Evolutionary conservation across 1,140 invertebrate species (phyloP).

Genomic region (Micrasema minimum): DNA sequence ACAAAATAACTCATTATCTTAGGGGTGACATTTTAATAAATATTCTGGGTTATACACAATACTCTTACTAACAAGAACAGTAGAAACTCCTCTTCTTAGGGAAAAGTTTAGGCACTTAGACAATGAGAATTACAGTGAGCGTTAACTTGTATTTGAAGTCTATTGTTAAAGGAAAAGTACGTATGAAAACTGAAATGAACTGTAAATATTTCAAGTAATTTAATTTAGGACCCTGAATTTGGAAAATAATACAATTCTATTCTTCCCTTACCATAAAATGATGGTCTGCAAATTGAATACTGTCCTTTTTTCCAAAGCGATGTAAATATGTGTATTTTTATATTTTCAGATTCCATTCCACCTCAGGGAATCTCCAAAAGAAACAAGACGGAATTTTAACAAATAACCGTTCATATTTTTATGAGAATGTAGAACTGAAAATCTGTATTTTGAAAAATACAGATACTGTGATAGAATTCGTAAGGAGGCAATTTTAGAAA

Average conservation of each 20-base stretch:
- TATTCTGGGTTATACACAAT: slow-evolving; percentile 19
- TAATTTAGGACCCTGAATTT: slow-evolving; percentile 15
- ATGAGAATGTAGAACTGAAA: too few relatives aligned
- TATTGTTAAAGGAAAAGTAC: slow-evolving; percentile 29
- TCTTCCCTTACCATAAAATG: not conserved
- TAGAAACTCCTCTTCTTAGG: slow-evolving; percentile 18
- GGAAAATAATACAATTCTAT: slow-evolving; percentile 3
- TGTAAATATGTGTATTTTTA: slow-evolving; percentile 10
- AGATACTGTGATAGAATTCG: too few relatives aligned
- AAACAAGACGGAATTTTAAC: too few relatives aligned
- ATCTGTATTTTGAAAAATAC: too few relatives aligned
- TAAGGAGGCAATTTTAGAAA: too few relatives aligned
- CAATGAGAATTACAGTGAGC: slow-evolving; percentile 27
- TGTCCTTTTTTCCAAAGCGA: not conserved
- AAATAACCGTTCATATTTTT: too few relatives aligned
- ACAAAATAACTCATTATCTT: too few relatives aligned
- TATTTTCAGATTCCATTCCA: too few relatives aligned
- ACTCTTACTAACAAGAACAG: not conserved
- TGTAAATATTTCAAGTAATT: slow-evolving; percentile 33
- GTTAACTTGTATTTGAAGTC: slow-evolving; percentile 32
- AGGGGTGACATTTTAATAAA: slow-evolving; percentile 21
- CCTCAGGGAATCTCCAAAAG: too few relatives aligned
- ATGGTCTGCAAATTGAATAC: not conserved
- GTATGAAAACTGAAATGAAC: slow-evolving; percentile 31
- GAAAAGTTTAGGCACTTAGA: slow-evolving; percentile 13